These are phyloP conservation scores for Cataglyphis altisquamis DNA, from an alignment of 2,888 invertebrate genomes.

Conservation along the genomic window DNA sequence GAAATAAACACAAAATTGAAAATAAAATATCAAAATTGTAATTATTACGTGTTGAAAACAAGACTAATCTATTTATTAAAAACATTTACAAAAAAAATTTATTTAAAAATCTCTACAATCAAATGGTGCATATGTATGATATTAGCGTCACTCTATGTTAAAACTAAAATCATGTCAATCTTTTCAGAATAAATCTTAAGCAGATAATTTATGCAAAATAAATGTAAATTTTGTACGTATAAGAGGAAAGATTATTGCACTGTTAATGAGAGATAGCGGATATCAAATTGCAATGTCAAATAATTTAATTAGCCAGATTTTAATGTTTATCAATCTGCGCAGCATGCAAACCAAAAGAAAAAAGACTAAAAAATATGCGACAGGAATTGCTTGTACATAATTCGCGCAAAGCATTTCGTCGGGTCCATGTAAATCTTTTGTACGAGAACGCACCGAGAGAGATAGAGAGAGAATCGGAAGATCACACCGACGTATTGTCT, in stretches of 20 bases:
- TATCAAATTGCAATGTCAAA: neutral
- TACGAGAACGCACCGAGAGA: neutral
- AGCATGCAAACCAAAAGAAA: neutral
- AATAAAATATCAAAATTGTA: neutral
- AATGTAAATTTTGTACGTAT: neutral
- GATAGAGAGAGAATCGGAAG: neutral
- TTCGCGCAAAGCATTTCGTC: slow-evolving; percentile 6
- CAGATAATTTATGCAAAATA: neutral
- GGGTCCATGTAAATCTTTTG: slow-evolving; percentile 25
- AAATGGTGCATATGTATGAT: neutral
- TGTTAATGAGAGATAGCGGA: neutral
- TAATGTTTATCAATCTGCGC: neutral
- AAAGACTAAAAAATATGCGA: neutral
- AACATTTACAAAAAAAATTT: neutral
- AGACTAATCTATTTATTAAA: neutral
- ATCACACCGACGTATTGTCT: slow-evolving; percentile 58
- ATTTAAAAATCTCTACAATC: neutral
- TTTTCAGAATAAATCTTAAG: neutral
- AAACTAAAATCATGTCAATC: neutral
- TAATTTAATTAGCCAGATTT: slow-evolving; percentile 3
- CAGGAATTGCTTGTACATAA: slow-evolving; percentile 13
- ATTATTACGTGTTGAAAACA: neutral
- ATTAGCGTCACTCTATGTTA: neutral
- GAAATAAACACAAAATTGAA: neutral
- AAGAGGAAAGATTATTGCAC: neutral